Conservation (phyloP, 2,113 vertebrate genomes). For the Proteles cristata region DNA sequence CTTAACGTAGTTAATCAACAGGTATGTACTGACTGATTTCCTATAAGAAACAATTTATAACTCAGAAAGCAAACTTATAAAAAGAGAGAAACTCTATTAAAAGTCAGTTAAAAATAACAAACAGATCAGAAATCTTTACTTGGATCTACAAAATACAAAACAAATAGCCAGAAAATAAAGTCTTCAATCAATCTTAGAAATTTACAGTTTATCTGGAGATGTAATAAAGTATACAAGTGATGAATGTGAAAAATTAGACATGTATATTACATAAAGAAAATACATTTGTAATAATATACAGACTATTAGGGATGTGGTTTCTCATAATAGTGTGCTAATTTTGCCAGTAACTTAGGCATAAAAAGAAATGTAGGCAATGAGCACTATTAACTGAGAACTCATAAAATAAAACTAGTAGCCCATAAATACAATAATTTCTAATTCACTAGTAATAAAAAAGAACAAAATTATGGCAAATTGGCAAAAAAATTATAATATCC, state of each 20-base stretch:
- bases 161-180: background rate
- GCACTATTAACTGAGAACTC: background rate
- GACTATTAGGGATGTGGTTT: background rate
- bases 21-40: background rate
- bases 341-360: background rate
- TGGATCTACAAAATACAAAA: background rate
- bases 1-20: background rate
- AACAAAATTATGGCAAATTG: background rate
- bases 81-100: background rate
- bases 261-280: background rate
- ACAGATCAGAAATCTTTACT: background rate
- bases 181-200: background rate
- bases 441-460: background rate
- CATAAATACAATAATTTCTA: background rate
- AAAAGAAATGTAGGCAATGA: background rate
- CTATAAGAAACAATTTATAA: background rate
- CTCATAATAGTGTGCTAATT: background rate
- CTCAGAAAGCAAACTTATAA: background rate
- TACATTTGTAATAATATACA: background rate
- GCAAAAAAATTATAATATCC: background rate
- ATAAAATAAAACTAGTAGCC: background rate
- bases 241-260: background rate
- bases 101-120: constrained; percentile 15
- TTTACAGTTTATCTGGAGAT: background rate
- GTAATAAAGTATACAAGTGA: background rate